Evolutionary conservation across 2,888 invertebrate genomes (phyloP), one percentile per base, ranked within the genome.

Genomic region (Mechanitis mazaeus): DNA sequence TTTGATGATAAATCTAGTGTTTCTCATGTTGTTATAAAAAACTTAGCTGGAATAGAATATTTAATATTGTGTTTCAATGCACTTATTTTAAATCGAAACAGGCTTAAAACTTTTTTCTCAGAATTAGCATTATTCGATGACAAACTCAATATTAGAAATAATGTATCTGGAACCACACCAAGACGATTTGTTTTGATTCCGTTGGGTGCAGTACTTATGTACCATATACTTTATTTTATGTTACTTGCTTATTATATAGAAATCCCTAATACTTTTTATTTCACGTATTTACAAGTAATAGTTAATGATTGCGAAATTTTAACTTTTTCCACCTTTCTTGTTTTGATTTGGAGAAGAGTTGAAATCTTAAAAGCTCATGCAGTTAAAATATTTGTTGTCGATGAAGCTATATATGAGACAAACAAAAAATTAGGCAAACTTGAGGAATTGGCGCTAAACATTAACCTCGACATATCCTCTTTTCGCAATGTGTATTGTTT

Each of bases 261-360:
- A 11, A 5, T 45, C 11, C n/a, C 62, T 42, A n/a, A 55, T 20
- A 35, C 59, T 2, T 50, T 59, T 33, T 50, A 42, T 11, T 28
- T 65, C 1, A 58, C 59, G 6, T 62, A 62, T 46, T 12, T 68
- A 28, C 58, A 64, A 2, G 9, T 61, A 50, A 28, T 69, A 6
- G 50, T 61, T 20, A 66, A 70, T 12, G 65, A 66, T 33, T 2
- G 53, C 1, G 70, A 70, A 58, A 65, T 60, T 5, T 45, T 65
- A 35, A 69, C 69, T 50, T 64, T 57, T 28, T 62, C 66, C 11
- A 60, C 58, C 28, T 62, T 70, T 20, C 54, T 69, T 38, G 33
- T 50, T 6, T 54, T 46, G 9, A 50, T 70, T 7, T 59, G 67
- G 9, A 54, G 45, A 42, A 66, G 69, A 9, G 50, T 69, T 42